These are phyloP conservation scores for Masticophis lateralis DNA, from an alignment of 2,797 vertebrate species.

Conservation along the genomic window DNA sequence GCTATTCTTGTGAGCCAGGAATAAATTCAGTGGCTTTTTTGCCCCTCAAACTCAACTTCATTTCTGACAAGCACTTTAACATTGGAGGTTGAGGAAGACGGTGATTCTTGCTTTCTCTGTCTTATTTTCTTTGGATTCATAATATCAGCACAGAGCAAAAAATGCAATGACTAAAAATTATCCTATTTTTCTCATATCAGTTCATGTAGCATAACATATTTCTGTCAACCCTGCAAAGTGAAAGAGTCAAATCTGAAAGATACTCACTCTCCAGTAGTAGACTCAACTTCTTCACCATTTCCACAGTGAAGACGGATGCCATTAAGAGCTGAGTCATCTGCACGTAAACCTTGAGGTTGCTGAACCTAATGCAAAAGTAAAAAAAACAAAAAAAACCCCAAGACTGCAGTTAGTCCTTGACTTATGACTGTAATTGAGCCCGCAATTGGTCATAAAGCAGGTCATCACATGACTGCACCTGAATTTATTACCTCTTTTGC, in stretches of 20 bases:
- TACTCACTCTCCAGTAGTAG: neutral
- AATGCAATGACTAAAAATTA: neutral
- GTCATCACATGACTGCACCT: too few relatives aligned
- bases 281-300: neutral
- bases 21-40: neutral
- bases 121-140: neutral
- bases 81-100: neutral
- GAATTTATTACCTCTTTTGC: too few relatives aligned
- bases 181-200: neutral
- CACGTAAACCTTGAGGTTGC: fast-evolving
- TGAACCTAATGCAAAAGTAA: neutral
- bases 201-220: neutral
- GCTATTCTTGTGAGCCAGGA: neutral
- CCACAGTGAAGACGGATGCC: neutral
- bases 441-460: too few relatives aligned
- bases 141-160: neutral
- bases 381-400: neutral
- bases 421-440: too few relatives aligned
- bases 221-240: neutral
- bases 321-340: neutral
- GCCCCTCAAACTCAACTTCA: neutral
- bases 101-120: neutral
- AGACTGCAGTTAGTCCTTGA: too few relatives aligned
- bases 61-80: neutral
- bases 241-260: neutral